Base-by-base conservation (phyloP, 2,797 vertebrate genomes). In the Spinus olivaceus region DNA sequence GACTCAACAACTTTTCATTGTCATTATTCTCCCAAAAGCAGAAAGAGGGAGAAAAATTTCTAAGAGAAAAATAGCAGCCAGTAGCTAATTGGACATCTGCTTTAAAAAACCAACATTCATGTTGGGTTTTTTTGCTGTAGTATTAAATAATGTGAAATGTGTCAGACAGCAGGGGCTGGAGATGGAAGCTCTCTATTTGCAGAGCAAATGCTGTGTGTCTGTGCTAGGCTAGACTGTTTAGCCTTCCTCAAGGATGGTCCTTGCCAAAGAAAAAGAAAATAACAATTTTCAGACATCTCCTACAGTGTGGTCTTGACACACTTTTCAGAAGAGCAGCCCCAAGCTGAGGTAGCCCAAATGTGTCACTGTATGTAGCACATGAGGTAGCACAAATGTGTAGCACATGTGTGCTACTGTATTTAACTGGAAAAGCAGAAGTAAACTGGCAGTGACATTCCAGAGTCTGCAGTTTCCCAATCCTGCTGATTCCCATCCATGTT, bases 21-120 rank as follows among this genome's bases (percentile, higher is more conserved):
- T 67, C 60, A 46, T 90, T 94, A 86, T 80, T 88, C 49, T 85
- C 60, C 51, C 71, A 79, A 90, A 90, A 84, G 14, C 44, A 41
- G n/a, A 56, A 56, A 24, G 54, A 33, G 13, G n/a, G n/a, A 56
- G n/a, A 56, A 56, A 56, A 56, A 24, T 21, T 25, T 88, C 51
- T 64, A 65, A 93, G 53, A 93, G 71, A 90, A 95, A 81, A 93
- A 65, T 51, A 91, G 49, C 71, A 92, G 35, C 25, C 64, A 91
- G 57, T 21, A 88, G 11, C 28, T 94, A 97, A 93, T 91, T 93
- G 71, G 92, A 67, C 21, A 81, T 50, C 60, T 92, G 50, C 32
- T 86, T 86, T 47, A 17, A 60, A 69, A 63, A 27, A 14, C 41
- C 51, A 63, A 35, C 57, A 57, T 25, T 73, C 23, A 39, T 53